Conservation (phyloP, 2,113 vertebrate species). For the Nibea albiflora region DNA sequence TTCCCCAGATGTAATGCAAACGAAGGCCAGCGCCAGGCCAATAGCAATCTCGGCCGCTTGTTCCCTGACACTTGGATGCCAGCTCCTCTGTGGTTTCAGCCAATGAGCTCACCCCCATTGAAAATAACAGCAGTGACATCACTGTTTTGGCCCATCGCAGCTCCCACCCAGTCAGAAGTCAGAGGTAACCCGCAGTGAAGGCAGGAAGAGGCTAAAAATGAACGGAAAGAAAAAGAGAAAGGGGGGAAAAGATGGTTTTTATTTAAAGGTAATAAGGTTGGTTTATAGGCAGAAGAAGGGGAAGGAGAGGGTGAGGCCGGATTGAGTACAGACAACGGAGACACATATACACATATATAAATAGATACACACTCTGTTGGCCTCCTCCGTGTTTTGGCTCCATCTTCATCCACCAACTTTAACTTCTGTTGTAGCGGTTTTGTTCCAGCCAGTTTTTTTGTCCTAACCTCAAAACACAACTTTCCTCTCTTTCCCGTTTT, state of each 20-base stretch:
- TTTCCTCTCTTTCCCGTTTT: neutral
- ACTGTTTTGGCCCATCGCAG: constrained; percentile 61
- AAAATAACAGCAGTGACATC: constrained; percentile 82
- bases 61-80: constrained; percentile 78
- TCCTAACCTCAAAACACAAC: neutral
- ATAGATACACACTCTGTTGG: constrained; percentile 38
- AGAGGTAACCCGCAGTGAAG: constrained; percentile 61
- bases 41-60: constrained; percentile 33
- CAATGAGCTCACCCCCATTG: constrained; percentile 79
- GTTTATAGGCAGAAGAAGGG: constrained; percentile 44
- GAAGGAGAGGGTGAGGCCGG: constrained; percentile 51
- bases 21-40: constrained; percentile 30
- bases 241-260: constrained; percentile 46
- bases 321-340: constrained; percentile 35
- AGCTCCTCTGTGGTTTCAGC: constrained; percentile 75
- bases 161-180: constrained; percentile 67
- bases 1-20: constrained; percentile 64
- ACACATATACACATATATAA: constrained; percentile 34
- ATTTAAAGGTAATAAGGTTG: constrained; percentile 70
- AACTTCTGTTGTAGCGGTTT: constrained; percentile 12
- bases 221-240: constrained; percentile 49
- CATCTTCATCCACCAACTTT: constrained; percentile 13
- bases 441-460: neutral
- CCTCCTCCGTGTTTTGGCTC: constrained; percentile 19
- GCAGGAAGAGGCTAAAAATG: constrained; percentile 55